These are phyloP conservation scores for Hippoglossus stenolepis DNA, from an alignment of 2,113 vertebrate species.

Conservation along the genomic window DNA sequence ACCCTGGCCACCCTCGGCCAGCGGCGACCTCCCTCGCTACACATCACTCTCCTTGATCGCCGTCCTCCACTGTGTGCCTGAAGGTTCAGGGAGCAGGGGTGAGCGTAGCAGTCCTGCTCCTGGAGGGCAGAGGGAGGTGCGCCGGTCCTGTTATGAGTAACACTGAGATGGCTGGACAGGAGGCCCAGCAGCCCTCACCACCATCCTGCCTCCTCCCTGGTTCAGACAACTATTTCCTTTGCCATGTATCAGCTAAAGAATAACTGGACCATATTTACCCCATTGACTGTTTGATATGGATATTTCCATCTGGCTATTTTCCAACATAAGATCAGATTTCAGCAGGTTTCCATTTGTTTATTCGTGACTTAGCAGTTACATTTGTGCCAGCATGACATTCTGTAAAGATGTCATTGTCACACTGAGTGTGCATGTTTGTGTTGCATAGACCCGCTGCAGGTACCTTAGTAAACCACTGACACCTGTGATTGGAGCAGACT, in stretches of 20 bases:
- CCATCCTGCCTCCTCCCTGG: conserved; percentile 35
- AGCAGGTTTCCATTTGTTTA: conserved; percentile 64
- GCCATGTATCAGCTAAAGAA: conserved; percentile 63
- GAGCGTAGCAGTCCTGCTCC: conserved; percentile 14
- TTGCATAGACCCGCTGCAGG: conserved; percentile 26
- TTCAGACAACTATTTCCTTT: conserved; percentile 69
- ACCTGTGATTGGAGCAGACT: conserved; percentile 57
- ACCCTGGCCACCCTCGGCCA: conserved; percentile 59
- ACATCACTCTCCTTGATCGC: conserved; percentile 43
- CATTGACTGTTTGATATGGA: conserved; percentile 52
- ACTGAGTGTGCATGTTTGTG: conserved; percentile 34
- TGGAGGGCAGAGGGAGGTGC: conserved; percentile 33
- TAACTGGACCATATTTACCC: conserved; percentile 59
- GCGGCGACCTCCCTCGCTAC: conserved; percentile 31
- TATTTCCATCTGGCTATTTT: conserved; percentile 51
- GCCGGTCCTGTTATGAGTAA: conserved; percentile 57
- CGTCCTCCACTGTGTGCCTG: conserved; percentile 44
- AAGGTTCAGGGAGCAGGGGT: conserved; percentile 44
- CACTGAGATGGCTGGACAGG: conserved; percentile 61
- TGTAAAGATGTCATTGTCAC: conserved; percentile 28
- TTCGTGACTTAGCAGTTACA: conserved; percentile 37
- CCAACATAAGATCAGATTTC: conserved; percentile 45
- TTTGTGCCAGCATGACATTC: conserved; percentile 47
- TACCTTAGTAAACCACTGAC: conserved; percentile 47
- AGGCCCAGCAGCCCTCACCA: conserved; percentile 41